Base-by-base conservation (phyloP, 2,888 invertebrate species). In the Drosophila barbarae region DNA sequence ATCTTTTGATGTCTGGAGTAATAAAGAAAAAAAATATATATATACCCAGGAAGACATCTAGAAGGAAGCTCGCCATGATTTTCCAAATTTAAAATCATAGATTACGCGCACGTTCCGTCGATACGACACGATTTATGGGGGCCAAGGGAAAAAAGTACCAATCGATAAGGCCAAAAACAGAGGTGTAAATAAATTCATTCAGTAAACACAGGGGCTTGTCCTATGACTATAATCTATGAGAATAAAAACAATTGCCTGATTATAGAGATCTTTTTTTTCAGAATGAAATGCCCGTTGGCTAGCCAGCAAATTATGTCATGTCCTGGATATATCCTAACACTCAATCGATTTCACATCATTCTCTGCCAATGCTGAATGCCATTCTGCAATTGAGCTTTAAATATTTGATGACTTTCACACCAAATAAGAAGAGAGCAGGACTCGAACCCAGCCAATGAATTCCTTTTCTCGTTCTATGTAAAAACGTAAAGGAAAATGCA, bases 401-500 rank as follows among this genome's bases (percentile, higher is more conserved):
- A 76, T 73, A 57, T 73, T 68, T 54, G 41, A 63, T 58, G 60
- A 39, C 51, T 58, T 74, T 65, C 68, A 59, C 71, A 69, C 71
- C 50, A 39, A 68, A 58, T 59, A 30, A n/a, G 42, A 18, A 18
- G 18, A 18, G 18, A 18, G 18, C 18, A 18, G 18, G 18, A 18
- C 18, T 18, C 18, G 18, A 18, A 18, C 18, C 18, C 18, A 18
- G 42, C 30, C 50, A 54, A 52, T 58, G 35, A 38, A 21, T 39
- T 46, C 26, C 21, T 32, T 30, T 15, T 9, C n/a, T 39, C 21
- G n/a, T 23, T 7, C 7, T 30, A 39, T 44, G 46, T 23, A 49
- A 26, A 50, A 53, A 21, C 41, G 49, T 44, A 23, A n/a, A 7
- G 42, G 39, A 70, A 74, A 78, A 59, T 67, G 63, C 57, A 42